Evolutionary conservation across 2,797 vertebrate genomes (phyloP), one percentile per base, ranked within the genome.

Genomic region (Chaunax sp.): DNA sequence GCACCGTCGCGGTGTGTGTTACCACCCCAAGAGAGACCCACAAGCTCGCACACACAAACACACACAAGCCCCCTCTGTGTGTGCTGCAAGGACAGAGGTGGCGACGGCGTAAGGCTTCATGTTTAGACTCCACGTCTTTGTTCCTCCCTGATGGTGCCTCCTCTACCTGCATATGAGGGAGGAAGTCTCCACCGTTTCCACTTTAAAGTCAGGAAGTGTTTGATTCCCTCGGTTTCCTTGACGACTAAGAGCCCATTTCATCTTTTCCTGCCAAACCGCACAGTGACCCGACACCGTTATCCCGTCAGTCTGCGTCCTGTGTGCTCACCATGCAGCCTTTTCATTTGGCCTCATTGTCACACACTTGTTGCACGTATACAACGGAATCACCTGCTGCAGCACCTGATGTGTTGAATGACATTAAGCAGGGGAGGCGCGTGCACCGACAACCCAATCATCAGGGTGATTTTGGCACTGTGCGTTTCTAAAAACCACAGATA

Each of bases 131-230:
- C 71, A 80, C 8, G 74, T 93, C 88, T 89, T 94, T 94, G 91
- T 94, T 92, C 89, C 80, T 92, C 92, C 92, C 92, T 73, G 89
- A 93, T 92, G 88, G 77, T 62, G 87, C 92, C 91, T 86, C 79
- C 65, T 93, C 90, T 92, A 88, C 94, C 94, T 92, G 94, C 93
- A 95, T 95, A 89, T 92, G 86, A 94, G 94, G 90, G 93, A 95
- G 95, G 95, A 95, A 94, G 93, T 92, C 88, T 90, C 77, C 15
- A 65, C 87, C 75, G 86, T 80, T 89, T 89, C 86, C 81, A 88
- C 87, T 91, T 91, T 87, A 89, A 90, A 89, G 89, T 55, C 90
- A 91, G 90, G 89, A 91, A 91, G 87, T 80, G 89, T 93, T 91
- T 92, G 90, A 90, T 88, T 90, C 80, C 72, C 66, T 74, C 74